These are phyloP conservation scores for Thyatira batis DNA, from an alignment of 2,888 invertebrate genomes.

Conservation along the genomic window DNA sequence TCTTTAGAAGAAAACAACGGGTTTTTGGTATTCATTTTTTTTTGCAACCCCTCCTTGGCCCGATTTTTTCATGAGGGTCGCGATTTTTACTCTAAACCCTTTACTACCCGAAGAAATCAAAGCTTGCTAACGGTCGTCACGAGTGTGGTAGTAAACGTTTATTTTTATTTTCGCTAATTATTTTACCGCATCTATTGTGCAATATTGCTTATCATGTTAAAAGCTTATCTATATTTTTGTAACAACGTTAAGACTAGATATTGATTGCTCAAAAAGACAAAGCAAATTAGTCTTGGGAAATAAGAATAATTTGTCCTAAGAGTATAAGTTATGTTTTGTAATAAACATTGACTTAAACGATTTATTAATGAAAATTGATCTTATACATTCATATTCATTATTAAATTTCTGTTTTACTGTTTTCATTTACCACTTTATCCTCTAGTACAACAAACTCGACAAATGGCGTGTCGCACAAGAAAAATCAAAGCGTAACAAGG, in stretches of 20 bases:
- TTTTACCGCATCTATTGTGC: no score
- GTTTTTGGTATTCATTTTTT: constrained; percentile 58
- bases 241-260: no score
- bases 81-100: constrained; percentile 74
- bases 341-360: constrained; percentile 39
- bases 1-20: constrained; percentile 74
- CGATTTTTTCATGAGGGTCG: constrained; percentile 70
- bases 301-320: no score
- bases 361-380: no score
- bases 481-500: constrained; percentile 77
- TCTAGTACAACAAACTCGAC: constrained; percentile 39
- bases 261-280: no score
- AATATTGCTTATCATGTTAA: no score
- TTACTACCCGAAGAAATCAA: constrained; percentile 70
- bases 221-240: no score
- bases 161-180: no score
- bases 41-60: constrained; percentile 52
- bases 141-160: constrained; percentile 31
- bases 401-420: no score
- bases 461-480: constrained; percentile 78
- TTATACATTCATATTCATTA: constrained; percentile 8
- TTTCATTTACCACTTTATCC: constrained; percentile 36
- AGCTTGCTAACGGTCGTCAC: constrained; percentile 56
- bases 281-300: no score
- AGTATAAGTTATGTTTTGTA: no score